Conservation (phyloP, 1,140 invertebrate species). For the Zaprionus capensis region DNA sequence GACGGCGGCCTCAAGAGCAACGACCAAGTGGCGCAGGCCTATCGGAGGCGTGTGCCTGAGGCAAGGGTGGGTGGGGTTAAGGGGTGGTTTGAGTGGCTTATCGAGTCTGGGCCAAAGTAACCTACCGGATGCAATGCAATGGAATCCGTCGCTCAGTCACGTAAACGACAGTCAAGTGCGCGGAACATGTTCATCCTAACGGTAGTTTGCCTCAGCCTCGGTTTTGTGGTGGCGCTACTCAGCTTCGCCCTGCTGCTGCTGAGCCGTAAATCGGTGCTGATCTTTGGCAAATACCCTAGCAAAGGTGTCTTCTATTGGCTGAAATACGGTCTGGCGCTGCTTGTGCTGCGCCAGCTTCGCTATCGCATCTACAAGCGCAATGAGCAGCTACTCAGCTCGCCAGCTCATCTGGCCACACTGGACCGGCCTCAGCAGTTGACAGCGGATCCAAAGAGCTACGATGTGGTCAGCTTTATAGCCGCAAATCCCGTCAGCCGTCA, state of each 20-base stretch:
- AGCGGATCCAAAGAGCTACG: constrained; percentile 73
- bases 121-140: background rate
- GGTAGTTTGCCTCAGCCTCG: constrained; percentile 37
- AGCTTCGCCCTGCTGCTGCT: constrained; percentile 49
- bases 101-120: background rate
- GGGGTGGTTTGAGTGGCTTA: background rate
- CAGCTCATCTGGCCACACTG: constrained; percentile 52
- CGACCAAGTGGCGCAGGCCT: background rate
- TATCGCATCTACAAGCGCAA: constrained; percentile 66
- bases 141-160: constrained; percentile 36
- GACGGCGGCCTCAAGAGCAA: constrained; percentile 11
- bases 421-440: constrained; percentile 64
- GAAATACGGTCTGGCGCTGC: constrained; percentile 66
- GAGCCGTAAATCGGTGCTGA: constrained; percentile 60
- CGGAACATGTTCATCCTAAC: constrained; percentile 42
- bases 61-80: background rate
- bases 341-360: constrained; percentile 64
- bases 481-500: constrained; percentile 59
- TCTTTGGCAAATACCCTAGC: constrained; percentile 76
- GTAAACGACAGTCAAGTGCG: constrained; percentile 16
- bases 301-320: constrained; percentile 72
- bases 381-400: constrained; percentile 54
- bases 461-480: constrained; percentile 77
- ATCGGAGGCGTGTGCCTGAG: background rate
- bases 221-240: constrained; percentile 35